Evolutionary conservation across 2,113 vertebrate genomes (phyloP), one percentile per base, ranked within the genome.

Genomic region (Hippocampus comes): DNA sequence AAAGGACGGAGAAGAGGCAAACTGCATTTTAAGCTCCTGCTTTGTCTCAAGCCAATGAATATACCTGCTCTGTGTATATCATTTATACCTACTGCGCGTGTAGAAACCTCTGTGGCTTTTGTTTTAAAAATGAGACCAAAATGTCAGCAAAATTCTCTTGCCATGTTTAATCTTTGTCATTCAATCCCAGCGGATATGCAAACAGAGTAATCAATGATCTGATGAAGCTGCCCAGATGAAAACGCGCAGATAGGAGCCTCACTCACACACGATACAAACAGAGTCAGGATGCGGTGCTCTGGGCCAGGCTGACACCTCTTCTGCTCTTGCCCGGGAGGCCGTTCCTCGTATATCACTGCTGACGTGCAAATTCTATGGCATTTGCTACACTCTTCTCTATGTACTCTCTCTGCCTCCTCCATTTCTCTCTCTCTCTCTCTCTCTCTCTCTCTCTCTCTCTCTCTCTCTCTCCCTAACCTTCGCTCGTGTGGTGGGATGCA

Each of bases 311-410:
- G 72, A 72, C 71, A 68, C 67, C 6, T 85, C 66, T 74, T 78
- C 84, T 78, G 78, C 63, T 71, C 70, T 75, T 81, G 83, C 88
- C 87, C 82, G 56, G 69, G 78, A 90, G 89, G 84, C 88, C 79
- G 80, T 82, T 88, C 88, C 78, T 56, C 73, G 73, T 76, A 71
- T 81, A 85, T 86, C 84, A 71, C 76, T 71, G 70, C 87, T 90
- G 86, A 87, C 88, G 92, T 91, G 88, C 88, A 90, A 92, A 93
- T 93, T 83, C 80, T 78, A 76, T 82, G 83, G 84, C 85, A 82
- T 83, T 80, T 70, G 79, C 86, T 67, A 71, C 12, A 10, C 80
- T 81, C 79, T 78, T 85, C 74, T 77, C 72, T 72, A n/a, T n/a
- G n/a, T n/a, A n/a, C 70, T 74, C 75, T 76, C 71, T 67, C 61